These are phyloP conservation scores for Serinus canaria DNA, from an alignment of 2,113 vertebrate genomes.

Conservation along the genomic window DNA sequence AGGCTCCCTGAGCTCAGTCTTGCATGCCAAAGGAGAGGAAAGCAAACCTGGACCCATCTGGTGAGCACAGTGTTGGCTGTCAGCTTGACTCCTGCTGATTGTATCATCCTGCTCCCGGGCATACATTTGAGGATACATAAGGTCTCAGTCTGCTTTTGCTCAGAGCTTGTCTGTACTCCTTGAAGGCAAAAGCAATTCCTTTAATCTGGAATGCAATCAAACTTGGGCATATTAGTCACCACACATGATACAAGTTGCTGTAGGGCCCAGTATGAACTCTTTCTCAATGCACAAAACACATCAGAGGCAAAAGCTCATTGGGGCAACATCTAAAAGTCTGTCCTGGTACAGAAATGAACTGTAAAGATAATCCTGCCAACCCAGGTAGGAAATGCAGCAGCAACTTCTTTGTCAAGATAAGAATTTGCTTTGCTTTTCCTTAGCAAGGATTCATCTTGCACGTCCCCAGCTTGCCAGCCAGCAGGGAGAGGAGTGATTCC, in stretches of 20 bases:
- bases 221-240: neutral
- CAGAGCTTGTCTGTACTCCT: neutral
- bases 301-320: neutral
- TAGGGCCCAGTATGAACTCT: neutral
- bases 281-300: neutral
- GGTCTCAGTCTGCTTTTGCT: conserved; percentile 18
- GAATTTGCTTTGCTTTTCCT: neutral
- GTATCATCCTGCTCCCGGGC: neutral
- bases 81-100: conserved; percentile 23
- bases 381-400: neutral
- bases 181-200: conserved; percentile 28
- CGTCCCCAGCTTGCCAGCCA: neutral
- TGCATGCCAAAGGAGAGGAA: neutral
- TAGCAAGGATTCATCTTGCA: neutral
- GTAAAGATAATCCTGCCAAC: neutral
- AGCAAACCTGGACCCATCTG: conserved; percentile 14
- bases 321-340: neutral
- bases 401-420: neutral
- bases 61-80: conserved; percentile 9
- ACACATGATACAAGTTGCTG: neutral
- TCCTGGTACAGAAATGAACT: neutral
- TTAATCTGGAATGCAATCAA: neutral
- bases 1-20: neutral
- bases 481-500: neutral
- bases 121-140: neutral